Evolutionary conservation across 2,113 vertebrate genomes (phyloP).

Genomic region (Chloropsis cyanopogon): DNA sequence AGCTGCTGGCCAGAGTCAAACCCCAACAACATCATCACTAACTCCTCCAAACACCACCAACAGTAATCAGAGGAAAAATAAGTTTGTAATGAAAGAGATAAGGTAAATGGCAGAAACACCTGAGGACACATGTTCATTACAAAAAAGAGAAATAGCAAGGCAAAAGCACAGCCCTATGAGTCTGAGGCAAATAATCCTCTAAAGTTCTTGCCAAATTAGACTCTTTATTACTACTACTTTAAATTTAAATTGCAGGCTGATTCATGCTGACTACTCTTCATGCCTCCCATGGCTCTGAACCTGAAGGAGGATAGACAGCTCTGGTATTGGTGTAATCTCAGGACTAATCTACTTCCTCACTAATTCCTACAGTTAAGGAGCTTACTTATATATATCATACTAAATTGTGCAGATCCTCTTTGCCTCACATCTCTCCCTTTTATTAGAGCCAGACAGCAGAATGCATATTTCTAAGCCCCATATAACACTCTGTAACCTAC

Average conservation of each 20-base stretch:
- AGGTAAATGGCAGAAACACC: neutral
- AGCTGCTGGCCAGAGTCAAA: neutral
- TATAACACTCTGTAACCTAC: neutral
- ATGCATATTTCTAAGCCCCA: neutral
- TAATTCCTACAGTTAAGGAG: constrained; percentile 51
- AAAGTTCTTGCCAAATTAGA: neutral
- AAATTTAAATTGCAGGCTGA: constrained; percentile 29
- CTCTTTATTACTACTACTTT: constrained; percentile 4
- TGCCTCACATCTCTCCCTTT: neutral
- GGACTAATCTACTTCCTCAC: constrained; percentile 44
- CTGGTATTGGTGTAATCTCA: constrained; percentile 39
- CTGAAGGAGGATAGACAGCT: constrained; percentile 17
- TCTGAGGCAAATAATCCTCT: neutral
- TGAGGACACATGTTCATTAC: neutral
- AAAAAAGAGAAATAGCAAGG: neutral
- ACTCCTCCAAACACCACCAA: neutral
- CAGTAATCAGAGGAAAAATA: neutral
- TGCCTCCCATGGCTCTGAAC: constrained; percentile 14
- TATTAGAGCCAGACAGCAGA: neutral
- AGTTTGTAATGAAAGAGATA: neutral
- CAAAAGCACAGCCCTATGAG: neutral
- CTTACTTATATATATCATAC: constrained; percentile 41
- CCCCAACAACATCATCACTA: neutral
- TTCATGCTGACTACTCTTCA: constrained; percentile 20
- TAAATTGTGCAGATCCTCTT: constrained; percentile 55